A percentile compares a stretch with the other conserved stretches of the same genome.
Evolutionary conservation across 2,113 vertebrate species (phyloP).

Genomic region (Aepyceros melampus): DNA sequence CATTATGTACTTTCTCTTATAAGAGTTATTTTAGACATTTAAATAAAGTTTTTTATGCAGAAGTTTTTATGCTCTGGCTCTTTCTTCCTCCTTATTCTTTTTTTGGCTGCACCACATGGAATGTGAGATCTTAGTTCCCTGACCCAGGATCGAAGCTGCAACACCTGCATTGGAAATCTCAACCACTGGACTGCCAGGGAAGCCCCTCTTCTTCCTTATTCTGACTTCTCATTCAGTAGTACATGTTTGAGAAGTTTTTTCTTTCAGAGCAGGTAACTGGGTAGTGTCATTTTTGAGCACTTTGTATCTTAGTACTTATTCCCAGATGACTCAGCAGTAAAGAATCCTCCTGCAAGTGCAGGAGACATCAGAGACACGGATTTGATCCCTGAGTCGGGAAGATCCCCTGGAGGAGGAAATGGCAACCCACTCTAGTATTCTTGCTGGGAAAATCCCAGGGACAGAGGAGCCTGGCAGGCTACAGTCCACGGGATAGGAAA

Average conservation of each 20-base stretch:
- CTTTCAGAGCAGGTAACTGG: conserved; percentile 13
- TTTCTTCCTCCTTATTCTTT: not conserved
- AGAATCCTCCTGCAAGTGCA: not conserved
- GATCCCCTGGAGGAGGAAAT: not conserved
- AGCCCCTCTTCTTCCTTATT: not conserved
- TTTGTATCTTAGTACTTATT: not conserved
- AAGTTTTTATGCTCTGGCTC: not conserved
- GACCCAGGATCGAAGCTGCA: not conserved
- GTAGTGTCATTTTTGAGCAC: not conserved
- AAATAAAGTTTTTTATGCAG: not conserved
- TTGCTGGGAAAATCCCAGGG: not conserved
- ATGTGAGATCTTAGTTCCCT: not conserved
- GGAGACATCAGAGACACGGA: not conserved
- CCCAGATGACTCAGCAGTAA: not conserved
- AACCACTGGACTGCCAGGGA: not conserved
- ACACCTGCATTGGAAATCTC: not conserved
- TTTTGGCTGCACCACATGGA: not conserved
- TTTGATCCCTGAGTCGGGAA: not conserved
- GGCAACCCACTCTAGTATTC: not conserved
- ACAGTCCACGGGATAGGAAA: not conserved
- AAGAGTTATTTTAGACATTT: conserved; percentile 12
- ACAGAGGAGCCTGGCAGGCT: not conserved
- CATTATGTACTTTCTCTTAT: not conserved
- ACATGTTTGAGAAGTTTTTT: not conserved
- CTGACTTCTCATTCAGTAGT: not conserved